A percentile compares a stretch with the other conserved stretches of the same genome.
phyloP scores from a whole-genome alignment of 2,113 vertebrate species.

The Brachionichthys hirsutus region DNA sequence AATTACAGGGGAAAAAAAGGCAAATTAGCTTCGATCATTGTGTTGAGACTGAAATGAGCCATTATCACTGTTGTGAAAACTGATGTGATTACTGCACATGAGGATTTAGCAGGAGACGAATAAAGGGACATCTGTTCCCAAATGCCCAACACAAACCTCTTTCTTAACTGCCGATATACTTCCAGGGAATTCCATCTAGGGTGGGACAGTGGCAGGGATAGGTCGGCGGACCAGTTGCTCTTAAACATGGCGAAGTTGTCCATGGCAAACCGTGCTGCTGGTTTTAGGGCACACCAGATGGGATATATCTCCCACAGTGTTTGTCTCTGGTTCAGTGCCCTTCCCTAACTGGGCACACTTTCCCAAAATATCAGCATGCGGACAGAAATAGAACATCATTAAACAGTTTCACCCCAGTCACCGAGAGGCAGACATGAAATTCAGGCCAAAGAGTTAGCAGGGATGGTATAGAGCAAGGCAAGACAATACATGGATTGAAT shows the following conservation, averaged over 20 bases:
- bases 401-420: constrained; percentile 69
- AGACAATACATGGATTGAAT: constrained; percentile 71
- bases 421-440: constrained; percentile 70
- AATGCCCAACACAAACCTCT: constrained; percentile 11
- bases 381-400: constrained; percentile 71
- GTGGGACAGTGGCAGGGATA: not conserved
- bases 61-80: constrained; percentile 42
- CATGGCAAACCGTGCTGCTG: constrained; percentile 33
- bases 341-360: constrained; percentile 52
- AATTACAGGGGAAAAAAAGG: constrained; percentile 51
- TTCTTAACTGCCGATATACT: constrained; percentile 22
- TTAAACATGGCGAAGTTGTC: constrained; percentile 37
- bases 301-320: constrained; percentile 37
- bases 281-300: constrained; percentile 48
- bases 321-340: constrained; percentile 55
- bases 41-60: constrained; percentile 42
- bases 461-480: constrained; percentile 70
- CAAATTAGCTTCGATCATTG: constrained; percentile 42
- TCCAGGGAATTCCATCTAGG: constrained; percentile 30
- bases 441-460: constrained; percentile 69
- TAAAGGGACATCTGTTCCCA: constrained; percentile 32
- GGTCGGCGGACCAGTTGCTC: constrained; percentile 41
- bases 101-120: constrained; percentile 30
- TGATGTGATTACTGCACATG: constrained; percentile 38
- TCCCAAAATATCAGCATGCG: constrained; percentile 70